Conservation (phyloP, 2,888 invertebrate species). For the Bombylius major region DNA sequence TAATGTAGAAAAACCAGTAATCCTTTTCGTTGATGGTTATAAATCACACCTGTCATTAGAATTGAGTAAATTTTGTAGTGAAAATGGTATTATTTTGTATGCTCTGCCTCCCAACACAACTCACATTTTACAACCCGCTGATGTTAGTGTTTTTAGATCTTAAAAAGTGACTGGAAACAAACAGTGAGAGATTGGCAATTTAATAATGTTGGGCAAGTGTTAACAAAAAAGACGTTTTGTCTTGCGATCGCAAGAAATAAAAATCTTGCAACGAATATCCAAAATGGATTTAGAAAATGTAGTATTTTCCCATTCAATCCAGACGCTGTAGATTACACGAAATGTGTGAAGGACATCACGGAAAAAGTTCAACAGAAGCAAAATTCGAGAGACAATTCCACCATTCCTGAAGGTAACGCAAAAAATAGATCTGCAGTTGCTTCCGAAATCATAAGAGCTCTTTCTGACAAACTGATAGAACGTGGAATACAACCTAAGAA, state of each 20-base stretch:
- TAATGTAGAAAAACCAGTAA: conserved; percentile 6
- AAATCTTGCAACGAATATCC: conserved; percentile 1
- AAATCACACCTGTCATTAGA: conserved; percentile 7
- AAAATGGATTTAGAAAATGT: conserved; percentile 9
- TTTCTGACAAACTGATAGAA: no score
- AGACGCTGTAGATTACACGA: background rate
- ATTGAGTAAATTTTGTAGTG: conserved; percentile 6
- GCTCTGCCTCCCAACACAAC: conserved; percentile 12
- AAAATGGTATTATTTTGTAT: conserved; percentile 2
- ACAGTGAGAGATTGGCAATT: conserved; percentile 10
- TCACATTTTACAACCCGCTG: conserved; percentile 14
- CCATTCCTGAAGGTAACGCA: no score
- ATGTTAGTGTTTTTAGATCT: conserved; percentile 13
- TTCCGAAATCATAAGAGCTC: no score
- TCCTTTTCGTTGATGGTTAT: conserved; percentile 8
- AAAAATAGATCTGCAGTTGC: no score
- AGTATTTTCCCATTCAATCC: conserved; percentile 9
- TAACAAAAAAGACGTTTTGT: conserved; percentile 8
- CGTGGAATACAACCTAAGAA: no score
- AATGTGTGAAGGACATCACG: background rate
- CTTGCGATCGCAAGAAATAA: conserved; percentile 2
- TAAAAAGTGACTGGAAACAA: conserved; percentile 14
- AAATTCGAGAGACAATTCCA: no score
- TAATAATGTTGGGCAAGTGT: conserved; percentile 1
- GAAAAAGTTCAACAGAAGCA: background rate